These are phyloP conservation scores for Tetheella fluctuosa DNA, from an alignment of 2,888 invertebrate species.

Conservation along the genomic window DNA sequence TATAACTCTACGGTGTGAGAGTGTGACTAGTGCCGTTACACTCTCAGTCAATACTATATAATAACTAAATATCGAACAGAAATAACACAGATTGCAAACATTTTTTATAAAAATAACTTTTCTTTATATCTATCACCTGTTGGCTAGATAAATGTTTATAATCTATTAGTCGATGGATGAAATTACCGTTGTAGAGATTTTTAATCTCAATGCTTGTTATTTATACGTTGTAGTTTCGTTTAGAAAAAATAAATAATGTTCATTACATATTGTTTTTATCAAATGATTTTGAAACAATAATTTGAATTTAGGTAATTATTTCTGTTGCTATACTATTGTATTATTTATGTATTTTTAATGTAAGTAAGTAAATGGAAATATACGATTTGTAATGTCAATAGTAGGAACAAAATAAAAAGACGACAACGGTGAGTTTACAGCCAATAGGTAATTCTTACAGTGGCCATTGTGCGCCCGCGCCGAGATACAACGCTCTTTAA, in stretches of 20 bases:
- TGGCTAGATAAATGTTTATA: slow-evolving; percentile 12
- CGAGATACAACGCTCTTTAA: slow-evolving; percentile 26
- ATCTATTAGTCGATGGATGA: slow-evolving; percentile 9
- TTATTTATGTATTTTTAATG: slow-evolving; percentile 65
- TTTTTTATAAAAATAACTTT: slow-evolving; percentile 1
- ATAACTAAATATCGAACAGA: neutral
- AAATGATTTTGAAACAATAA: slow-evolving; percentile 45
- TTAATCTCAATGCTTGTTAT: slow-evolving; percentile 4
- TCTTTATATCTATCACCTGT: neutral
- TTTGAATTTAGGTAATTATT: slow-evolving; percentile 21
- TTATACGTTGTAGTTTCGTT: slow-evolving; percentile 10
- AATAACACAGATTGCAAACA: neutral
- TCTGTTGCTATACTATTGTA: slow-evolving; percentile 56
- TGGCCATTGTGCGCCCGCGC: slow-evolving; percentile 36
- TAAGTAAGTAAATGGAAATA: slow-evolving; percentile 60
- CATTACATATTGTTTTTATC: slow-evolving; percentile 8
- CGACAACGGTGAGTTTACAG: slow-evolving; percentile 53
- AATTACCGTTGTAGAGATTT: slow-evolving; percentile 11
- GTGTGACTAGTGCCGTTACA: neutral
- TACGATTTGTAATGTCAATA: slow-evolving; percentile 53
- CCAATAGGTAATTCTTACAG: slow-evolving; percentile 44
- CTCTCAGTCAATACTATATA: neutral
- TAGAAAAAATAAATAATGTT: slow-evolving; percentile 2
- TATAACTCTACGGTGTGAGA: slow-evolving; percentile 16
- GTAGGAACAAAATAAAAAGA: slow-evolving; percentile 53